These are phyloP conservation scores for Agapornis roseicollis DNA, from an alignment of 2,113 vertebrate species.

Conservation along the genomic window DNA sequence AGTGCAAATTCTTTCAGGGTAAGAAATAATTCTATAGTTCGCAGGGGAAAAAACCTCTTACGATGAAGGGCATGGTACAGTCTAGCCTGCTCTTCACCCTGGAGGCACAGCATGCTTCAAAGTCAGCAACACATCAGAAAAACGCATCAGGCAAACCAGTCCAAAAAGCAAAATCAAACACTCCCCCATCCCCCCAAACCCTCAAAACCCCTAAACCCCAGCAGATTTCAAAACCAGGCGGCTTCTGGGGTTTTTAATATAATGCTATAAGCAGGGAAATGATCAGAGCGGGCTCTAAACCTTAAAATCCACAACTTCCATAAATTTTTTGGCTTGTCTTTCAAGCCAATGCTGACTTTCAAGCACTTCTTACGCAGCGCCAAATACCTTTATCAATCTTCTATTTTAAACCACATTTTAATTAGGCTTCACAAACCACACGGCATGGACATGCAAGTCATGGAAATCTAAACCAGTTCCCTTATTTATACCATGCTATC, in stretches of 20 bases:
- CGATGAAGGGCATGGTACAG: background rate
- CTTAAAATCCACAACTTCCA: background rate
- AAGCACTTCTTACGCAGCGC: background rate
- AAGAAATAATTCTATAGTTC: background rate
- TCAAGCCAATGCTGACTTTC: background rate
- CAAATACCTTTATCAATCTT: background rate
- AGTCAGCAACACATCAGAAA: background rate
- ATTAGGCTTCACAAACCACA: background rate
- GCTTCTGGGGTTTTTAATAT: background rate
- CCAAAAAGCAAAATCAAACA: background rate
- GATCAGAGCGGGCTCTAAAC: background rate
- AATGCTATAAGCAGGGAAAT: background rate
- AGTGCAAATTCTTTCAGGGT: background rate
- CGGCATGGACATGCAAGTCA: rapidly evolving
- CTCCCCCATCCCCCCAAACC: rapidly evolving
- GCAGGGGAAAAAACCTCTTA: background rate
- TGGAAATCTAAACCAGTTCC: rapidly evolving
- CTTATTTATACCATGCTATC: background rate
- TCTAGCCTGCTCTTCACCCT: background rate
- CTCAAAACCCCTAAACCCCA: background rate
- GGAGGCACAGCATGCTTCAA: background rate
- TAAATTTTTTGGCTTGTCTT: background rate
- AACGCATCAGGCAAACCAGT: rapidly evolving
- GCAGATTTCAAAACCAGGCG: background rate
- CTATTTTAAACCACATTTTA: background rate